Evolutionary conservation across 2,888 invertebrate genomes (phyloP).

Genomic region (Neocrepidodera transversa): DNA sequence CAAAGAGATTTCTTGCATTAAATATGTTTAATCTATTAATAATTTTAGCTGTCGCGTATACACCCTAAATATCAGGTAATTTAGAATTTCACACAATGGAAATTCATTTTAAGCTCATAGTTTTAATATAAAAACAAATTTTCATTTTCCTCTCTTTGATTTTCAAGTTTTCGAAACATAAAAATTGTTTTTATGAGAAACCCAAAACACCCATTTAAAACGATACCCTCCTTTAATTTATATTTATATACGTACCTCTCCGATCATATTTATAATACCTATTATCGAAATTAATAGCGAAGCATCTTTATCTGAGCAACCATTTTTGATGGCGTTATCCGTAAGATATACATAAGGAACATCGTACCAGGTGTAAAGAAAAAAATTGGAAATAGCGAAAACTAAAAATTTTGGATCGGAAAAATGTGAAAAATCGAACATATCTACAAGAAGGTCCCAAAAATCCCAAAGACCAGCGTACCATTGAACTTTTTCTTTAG

Average conservation of each 20-base stretch:
- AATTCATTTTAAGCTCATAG: too few relatives aligned
- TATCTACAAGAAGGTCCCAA: conserved; percentile 77
- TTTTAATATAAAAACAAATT: too few relatives aligned
- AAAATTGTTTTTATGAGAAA: too few relatives aligned
- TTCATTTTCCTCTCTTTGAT: too few relatives aligned
- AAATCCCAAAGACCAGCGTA: conserved; percentile 79
- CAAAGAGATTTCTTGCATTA: too few relatives aligned
- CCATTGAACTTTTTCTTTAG: conserved; percentile 80
- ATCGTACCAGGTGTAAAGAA: conserved; percentile 92
- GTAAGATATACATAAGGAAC: conserved; percentile 92
- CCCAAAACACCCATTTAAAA: too few relatives aligned
- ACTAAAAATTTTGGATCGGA: conserved; percentile 74
- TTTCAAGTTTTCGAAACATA: too few relatives aligned
- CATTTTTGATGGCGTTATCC: conserved; percentile 75
- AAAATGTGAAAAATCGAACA: conserved; percentile 84
- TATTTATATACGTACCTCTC: conserved; percentile 72
- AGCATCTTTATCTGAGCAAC: conserved; percentile 74
- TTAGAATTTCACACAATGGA: too few relatives aligned
- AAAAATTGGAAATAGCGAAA: conserved; percentile 87
- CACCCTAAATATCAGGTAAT: too few relatives aligned
- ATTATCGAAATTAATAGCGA: conserved; percentile 87
- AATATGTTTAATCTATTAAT: too few relatives aligned
- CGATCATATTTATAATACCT: conserved; percentile 86
- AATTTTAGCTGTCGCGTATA: too few relatives aligned
- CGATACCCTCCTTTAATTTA: too few relatives aligned